Base-by-base conservation (phyloP, 2,797 vertebrate genomes). In the Enteromius mattozi region DNA sequence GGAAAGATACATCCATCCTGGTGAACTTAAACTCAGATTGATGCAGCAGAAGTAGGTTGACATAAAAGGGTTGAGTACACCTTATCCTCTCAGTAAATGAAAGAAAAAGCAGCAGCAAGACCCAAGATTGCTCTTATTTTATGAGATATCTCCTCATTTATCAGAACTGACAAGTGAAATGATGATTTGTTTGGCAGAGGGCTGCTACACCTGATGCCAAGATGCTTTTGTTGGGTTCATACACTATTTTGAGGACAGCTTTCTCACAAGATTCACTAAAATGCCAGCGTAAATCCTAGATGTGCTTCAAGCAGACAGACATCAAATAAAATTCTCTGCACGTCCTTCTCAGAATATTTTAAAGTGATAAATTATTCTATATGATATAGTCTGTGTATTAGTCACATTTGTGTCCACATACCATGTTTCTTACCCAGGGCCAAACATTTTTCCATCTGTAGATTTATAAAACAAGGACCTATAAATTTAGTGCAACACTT, bases 111-210 rank as follows among this genome's bases (percentile, higher is more conserved):
- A 66, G 72, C 45, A 82, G 81, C 80, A 82, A 82, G 81, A 54
- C 16, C 42, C 56, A 86, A 68, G 65, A 86, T 77, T 51, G 82
- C 70, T 69, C 61, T 87, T 85, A 72, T 86, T 83, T 84, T 72
- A 85, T 78, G 74, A 82, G 79, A 74, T 71, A 86, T 85, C 69
- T 82, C 16, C 78, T 49, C 84, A 80, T 87, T 88, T 82, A 87
- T 89, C 72, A 66, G 72, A 87, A 88, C 76, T 82, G 85, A 89
- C 88, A 86, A 85, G 86, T 76, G 78, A 84, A 88, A 87, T 69
- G 56, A 85, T 86, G 85, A 88, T 89, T 85, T 81, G 85, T 89
- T 85, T 84, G 84, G 82, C 49, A 21, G 70, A 83, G 79, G 14
- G 7, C 35, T 74, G 80, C 75, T 82, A 86, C 76, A 47, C 84